These are phyloP conservation scores for Cettia cetti DNA, from an alignment of 2,113 vertebrate genomes.

Conservation along the genomic window DNA sequence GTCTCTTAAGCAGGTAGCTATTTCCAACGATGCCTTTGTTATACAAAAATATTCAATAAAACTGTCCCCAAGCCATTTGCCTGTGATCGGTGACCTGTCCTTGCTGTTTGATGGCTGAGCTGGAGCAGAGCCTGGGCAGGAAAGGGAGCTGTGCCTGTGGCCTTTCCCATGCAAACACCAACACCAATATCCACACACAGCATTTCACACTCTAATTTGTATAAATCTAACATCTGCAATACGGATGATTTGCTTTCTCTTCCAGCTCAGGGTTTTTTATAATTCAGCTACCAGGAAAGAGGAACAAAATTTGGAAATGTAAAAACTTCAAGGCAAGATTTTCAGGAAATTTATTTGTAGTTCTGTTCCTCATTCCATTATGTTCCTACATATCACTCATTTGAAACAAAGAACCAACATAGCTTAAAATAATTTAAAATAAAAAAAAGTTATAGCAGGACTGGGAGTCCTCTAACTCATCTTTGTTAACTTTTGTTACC, in stretches of 20 bases:
- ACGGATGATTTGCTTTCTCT: neutral
- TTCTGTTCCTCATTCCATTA: neutral
- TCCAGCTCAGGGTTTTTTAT: neutral
- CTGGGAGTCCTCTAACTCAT: neutral
- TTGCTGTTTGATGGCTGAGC: neutral
- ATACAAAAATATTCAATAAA: neutral
- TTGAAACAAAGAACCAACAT: neutral
- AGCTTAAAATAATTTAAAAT: too few relatives aligned
- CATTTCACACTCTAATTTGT: neutral
- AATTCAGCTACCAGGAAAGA: neutral
- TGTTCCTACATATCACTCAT: neutral
- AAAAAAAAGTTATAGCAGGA: too few relatives aligned
- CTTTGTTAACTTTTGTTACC: neutral
- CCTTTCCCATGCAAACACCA: neutral
- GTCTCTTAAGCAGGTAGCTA: neutral
- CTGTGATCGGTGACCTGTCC: neutral
- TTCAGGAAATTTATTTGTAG: neutral
- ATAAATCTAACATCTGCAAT: too few relatives aligned
- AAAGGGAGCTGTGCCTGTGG: neutral
- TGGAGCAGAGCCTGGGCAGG: neutral
- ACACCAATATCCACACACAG: neutral
- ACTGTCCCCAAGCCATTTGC: neutral
- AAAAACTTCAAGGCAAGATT: neutral
- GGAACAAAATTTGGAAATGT: neutral
- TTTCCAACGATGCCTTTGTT: neutral